Evolutionary conservation across 2,797 vertebrate species (phyloP), one percentile per base, ranked within the genome.

Genomic region (Psittacula echo): DNA sequence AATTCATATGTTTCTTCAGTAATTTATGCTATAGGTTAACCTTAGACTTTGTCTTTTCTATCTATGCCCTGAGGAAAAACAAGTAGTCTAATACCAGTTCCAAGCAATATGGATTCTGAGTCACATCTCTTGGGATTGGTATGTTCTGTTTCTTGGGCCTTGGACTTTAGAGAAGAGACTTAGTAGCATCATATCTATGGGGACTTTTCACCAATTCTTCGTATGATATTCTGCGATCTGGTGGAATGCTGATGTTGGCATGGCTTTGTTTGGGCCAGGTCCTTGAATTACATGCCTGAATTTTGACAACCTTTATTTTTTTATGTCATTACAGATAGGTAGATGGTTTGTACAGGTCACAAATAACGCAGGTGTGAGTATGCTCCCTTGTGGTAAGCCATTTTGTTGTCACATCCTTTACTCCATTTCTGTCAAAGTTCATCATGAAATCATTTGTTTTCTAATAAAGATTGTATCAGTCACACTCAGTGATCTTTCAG

Each of bases 381-480:
- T 97, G 96, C 96, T 97, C 96, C 81, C 96, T 97, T 97, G 96
- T 97, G 96, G 96, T 95, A 97, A 95, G 94, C 90, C 95, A 97
- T 95, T 95, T 93, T 94, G 44, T 92, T 94, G 94, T 95, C 92
- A 61, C 75, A 74, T 62, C 17, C 48, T 80, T 94, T 85, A 66
- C 68, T 89, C 51, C 3, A 65, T 95, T 96, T 94, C 81, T 94
- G 90, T 90, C 81, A 61, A 95, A 95, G 94, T 95, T 94, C 90
- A 72, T 54, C 8, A 0, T 80, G 78, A 93, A 94, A 96, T 93
- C 61, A 85, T 94, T 89, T 94, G 86, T 97, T 95, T 97, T 92
- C 94, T 94, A 94, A 95, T 94, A 95, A 95, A 96, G 95, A 96
- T 95, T 87, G 16, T 94, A 96, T 95, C 93, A 94, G 72, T 87